Base-by-base conservation (phyloP, 2,888 invertebrate genomes). In the Meiosimyza platycephala region DNA sequence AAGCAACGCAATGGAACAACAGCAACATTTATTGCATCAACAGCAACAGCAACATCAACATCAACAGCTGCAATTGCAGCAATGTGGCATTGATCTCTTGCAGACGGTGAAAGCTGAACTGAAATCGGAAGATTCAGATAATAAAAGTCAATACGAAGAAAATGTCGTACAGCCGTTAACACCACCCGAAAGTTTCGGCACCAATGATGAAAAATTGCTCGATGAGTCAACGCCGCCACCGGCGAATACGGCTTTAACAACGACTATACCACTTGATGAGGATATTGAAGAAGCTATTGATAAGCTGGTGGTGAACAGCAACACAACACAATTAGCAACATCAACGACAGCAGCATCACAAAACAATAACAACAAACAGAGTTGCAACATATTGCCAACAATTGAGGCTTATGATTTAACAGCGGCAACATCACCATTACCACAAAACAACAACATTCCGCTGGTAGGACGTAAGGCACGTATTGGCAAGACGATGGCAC, bases 401-500 rank as follows among this genome's bases (percentile, higher is more conserved):
- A 72, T 78, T 22, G 86, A 85, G 52, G 84, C 84, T 2, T 85
- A 81, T 68, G 86, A 85, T 72, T 75, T 85, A 22, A 86, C 86
- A 12, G 75, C 79, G n/a, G 92, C 92, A 9, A 92, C 91, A 2
- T 90, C 91, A 78, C 92, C 85, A 1, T 91, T 78, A 28, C 67
- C 57, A 22, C 50, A 67, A 33, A 18, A 52, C 63, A 52, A 68
- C 54, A 59, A 13, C 52, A 64, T 40, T 40, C 40, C 40, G 33
- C 65, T 77, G 18, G 69, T 83, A 60, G 87, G 88, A 57, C 84
- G 90, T 52, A 90, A 89, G 80, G 90, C 90, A 47, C 87, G 90
- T 69, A 87, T 90, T 66, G 90, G 90, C 64, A 93, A 93, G 83
- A 91, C 89, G 47, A 93, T 92, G 91, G 93, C 92, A 11, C 87